These are phyloP conservation scores for Acestrorhynchus altus DNA, from an alignment of 2,797 vertebrate genomes.

Conservation along the genomic window DNA sequence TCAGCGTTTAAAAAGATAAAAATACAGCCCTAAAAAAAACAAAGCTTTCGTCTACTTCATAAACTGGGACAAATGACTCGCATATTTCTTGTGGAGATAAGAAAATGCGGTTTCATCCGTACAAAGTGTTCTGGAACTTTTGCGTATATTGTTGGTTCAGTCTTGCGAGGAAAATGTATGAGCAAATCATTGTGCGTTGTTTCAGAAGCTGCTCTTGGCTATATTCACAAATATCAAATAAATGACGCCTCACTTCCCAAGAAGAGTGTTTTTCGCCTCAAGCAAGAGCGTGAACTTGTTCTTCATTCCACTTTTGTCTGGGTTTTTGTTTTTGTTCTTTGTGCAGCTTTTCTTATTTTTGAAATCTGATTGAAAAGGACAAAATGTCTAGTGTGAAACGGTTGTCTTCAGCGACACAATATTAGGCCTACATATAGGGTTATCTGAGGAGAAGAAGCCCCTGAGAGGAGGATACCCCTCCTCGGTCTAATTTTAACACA, in stretches of 20 bases:
- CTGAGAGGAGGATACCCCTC: no score
- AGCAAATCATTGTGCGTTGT: not conserved
- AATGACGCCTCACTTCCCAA: not conserved
- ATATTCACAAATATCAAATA: slow-evolving; percentile 5
- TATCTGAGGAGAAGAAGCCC: no score
- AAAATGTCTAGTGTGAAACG: not conserved
- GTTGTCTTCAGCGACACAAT: not conserved
- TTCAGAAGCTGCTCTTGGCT: not conserved
- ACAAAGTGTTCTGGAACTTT: not conserved
- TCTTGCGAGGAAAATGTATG: not conserved
- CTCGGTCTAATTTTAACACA: no score
- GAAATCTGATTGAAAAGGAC: not conserved
- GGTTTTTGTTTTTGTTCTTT: not conserved
- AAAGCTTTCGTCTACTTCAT: not conserved
- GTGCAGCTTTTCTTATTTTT: not conserved
- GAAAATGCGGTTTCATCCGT: not conserved
- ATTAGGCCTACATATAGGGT: not conserved
- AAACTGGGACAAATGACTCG: not conserved
- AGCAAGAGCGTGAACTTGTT: slow-evolving; percentile 1
- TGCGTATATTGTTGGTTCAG: not conserved
- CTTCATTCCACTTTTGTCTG: not conserved
- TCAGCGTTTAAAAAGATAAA: not conserved
- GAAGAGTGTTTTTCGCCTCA: not conserved
- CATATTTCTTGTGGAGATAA: not conserved
- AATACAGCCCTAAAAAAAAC: not conserved